Evolutionary conservation across 2,888 invertebrate genomes (phyloP).

Genomic region (Mimas tiliae): DNA sequence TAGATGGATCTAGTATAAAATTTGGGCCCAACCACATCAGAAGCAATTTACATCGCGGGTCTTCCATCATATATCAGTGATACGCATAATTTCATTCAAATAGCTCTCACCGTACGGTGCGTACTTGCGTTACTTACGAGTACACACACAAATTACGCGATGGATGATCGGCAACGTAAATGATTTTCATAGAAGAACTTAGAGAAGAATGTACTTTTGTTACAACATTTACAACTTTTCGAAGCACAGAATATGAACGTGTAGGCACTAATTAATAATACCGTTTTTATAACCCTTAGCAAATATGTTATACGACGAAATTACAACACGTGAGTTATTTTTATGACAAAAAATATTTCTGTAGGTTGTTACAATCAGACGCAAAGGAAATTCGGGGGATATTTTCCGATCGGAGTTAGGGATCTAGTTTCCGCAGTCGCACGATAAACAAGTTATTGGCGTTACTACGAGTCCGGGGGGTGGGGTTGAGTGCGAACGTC

Average conservation of each 20-base stretch:
- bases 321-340: slow-evolving; percentile 24
- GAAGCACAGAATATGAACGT: background rate
- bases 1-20: too few relatives aligned
- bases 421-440: slow-evolving; percentile 74
- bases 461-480: slow-evolving; percentile 55
- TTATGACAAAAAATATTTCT: slow-evolving; percentile 24
- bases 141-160: background rate
- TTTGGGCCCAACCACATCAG: too few relatives aligned
- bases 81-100: background rate
- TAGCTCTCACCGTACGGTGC: too few relatives aligned
- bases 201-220: background rate
- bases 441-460: slow-evolving; percentile 78
- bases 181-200: too few relatives aligned
- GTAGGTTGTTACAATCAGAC: slow-evolving; percentile 36
- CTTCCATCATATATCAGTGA: too few relatives aligned
- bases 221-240: background rate
- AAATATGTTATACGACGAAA: slow-evolving; percentile 24
- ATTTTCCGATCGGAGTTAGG: slow-evolving; percentile 72
- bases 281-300: background rate
- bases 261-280: background rate
- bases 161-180: background rate
- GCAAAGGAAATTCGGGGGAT: slow-evolving; percentile 65
- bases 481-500: slow-evolving; percentile 30
- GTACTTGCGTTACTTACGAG: too few relatives aligned
- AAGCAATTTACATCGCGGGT: background rate